phyloP scores from a whole-genome alignment of 2,113 vertebrate species.

The Tachysurus vachellii region DNA sequence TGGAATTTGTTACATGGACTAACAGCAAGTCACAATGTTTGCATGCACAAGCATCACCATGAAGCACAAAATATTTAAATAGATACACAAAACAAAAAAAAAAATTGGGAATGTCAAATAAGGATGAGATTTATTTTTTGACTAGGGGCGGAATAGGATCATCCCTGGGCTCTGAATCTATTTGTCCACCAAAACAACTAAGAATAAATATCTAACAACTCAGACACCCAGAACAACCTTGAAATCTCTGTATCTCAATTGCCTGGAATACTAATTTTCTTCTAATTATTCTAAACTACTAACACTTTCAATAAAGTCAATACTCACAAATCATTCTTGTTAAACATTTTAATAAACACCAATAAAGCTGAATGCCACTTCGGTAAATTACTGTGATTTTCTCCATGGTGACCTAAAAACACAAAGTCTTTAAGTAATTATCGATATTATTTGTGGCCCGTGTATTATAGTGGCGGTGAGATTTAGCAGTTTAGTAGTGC shows the following conservation, averaged over 20 bases:
- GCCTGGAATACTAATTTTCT: neutral
- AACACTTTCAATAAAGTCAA: neutral
- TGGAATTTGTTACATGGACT: neutral
- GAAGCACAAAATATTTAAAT: neutral
- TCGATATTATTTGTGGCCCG: neutral
- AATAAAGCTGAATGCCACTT: neutral
- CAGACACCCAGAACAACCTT: neutral
- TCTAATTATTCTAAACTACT: neutral
- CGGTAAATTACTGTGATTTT: neutral
- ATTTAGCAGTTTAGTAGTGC: constrained; percentile 18
- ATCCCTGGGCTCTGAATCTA: neutral
- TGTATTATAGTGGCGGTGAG: neutral
- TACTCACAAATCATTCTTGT: neutral
- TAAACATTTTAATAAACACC: neutral
- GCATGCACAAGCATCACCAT: neutral
- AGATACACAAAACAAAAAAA: neutral
- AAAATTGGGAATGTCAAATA: neutral
- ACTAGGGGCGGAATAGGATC: neutral
- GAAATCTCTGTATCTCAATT: neutral
- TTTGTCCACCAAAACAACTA: neutral
- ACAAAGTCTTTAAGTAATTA: constrained; percentile 7
- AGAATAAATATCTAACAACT: neutral
- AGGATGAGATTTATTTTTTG: neutral
- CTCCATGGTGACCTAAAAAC: neutral
- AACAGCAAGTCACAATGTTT: neutral